Percentiles rank a stretch among this genome's conserved stretches.
phyloP scores from a whole-genome alignment of 2,113 vertebrate genomes.

The Burhinus oedicnemus region DNA sequence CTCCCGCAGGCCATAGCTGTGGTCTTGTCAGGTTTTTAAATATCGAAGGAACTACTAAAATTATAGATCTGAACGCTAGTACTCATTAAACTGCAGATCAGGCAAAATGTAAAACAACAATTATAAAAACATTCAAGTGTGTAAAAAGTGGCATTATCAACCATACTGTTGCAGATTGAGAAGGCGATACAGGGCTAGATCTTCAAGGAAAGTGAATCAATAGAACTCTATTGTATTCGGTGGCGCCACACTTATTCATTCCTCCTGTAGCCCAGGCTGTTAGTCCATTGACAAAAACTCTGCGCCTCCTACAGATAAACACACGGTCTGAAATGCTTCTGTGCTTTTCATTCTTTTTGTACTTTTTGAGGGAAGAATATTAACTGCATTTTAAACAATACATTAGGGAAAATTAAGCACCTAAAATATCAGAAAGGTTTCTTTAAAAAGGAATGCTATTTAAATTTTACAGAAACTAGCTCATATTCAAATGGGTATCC shows the following conservation, averaged over 20 bases:
- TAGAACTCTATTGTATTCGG: neutral
- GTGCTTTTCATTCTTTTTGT: neutral
- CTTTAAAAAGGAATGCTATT: constrained; percentile 30
- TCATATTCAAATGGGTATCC: constrained; percentile 43
- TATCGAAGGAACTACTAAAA: neutral
- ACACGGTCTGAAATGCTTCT: neutral
- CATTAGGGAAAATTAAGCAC: constrained; percentile 21
- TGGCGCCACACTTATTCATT: neutral
- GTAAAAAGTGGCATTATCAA: neutral
- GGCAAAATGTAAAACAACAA: neutral
- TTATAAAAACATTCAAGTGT: neutral
- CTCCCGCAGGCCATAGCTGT: neutral
- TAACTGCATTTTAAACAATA: constrained; percentile 25
- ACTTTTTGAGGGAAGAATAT: neutral
- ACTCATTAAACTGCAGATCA: neutral
- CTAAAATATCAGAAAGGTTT: constrained; percentile 10
- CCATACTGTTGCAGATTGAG: neutral
- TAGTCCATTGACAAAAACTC: neutral
- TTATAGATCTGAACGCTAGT: neutral
- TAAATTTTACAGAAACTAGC: constrained; percentile 1
- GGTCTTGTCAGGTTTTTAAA: neutral
- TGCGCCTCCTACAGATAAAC: neutral
- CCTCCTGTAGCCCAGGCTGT: neutral
- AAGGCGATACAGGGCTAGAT: neutral
- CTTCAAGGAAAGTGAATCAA: neutral